Evolutionary conservation across 2,113 vertebrate genomes (phyloP).

Genomic region (Brachyhypopomus occidentalis): DNA sequence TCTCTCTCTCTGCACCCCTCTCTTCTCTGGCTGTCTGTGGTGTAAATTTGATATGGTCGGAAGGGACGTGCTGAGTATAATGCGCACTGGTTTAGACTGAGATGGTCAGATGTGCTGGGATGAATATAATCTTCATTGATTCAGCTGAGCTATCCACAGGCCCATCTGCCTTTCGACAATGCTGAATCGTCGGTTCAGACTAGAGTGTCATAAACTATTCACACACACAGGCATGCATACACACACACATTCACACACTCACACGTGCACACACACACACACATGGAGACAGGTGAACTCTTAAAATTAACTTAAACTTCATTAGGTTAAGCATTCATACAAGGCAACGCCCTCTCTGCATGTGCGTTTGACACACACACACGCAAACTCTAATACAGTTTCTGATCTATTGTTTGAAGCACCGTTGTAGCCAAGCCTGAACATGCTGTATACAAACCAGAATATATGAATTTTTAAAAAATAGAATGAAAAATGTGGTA

Average conservation of each 20-base stretch:
- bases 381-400: background rate
- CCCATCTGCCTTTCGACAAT: slow-evolving; percentile 43
- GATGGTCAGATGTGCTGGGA: slow-evolving; percentile 42
- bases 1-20: slow-evolving; percentile 54
- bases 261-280: background rate
- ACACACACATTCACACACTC: background rate
- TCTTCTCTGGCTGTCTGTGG: slow-evolving; percentile 41
- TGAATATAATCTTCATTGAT: slow-evolving; percentile 57
- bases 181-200: slow-evolving; percentile 42
- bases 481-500: too few relatives aligned
- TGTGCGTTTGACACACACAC: slow-evolving; percentile 19
- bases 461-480: too few relatives aligned
- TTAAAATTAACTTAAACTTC: too few relatives aligned
- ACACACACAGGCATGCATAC: background rate
- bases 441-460: too few relatives aligned
- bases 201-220: slow-evolving; percentile 38
- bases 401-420: too few relatives aligned
- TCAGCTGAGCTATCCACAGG: slow-evolving; percentile 46
- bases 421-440: too few relatives aligned
- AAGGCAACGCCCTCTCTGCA: too few relatives aligned
- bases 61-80: slow-evolving; percentile 48
- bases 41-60: slow-evolving; percentile 50
- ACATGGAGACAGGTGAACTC: slow-evolving; percentile 1
- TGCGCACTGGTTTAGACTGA: slow-evolving; percentile 50
- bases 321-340: too few relatives aligned